Conservation (phyloP, 2,113 vertebrate species). For the Aegithalos caudatus region DNA sequence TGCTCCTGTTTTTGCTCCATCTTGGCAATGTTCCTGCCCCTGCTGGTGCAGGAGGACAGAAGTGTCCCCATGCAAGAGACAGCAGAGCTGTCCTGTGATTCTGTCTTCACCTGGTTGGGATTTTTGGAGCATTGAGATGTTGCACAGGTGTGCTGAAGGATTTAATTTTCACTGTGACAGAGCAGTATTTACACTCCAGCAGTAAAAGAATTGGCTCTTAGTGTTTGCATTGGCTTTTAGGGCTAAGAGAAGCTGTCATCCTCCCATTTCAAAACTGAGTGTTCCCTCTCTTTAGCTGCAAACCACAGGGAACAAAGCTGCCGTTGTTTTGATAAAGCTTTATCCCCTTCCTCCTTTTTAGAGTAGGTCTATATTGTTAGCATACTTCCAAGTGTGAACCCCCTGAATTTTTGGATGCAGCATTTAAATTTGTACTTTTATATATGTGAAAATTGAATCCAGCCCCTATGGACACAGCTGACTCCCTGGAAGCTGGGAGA, state of each 20-base stretch:
- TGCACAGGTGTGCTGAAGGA: not conserved
- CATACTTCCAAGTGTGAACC: too few relatives aligned
- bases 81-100: not conserved
- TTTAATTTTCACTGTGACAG: not conserved
- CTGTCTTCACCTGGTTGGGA: not conserved
- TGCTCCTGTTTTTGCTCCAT: not conserved
- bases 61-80: not conserved
- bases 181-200: not conserved
- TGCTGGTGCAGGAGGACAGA: not conserved
- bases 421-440: not conserved
- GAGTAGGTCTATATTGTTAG: not conserved
- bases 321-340: not conserved
- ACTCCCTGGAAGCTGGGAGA: not conserved
- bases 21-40: not conserved
- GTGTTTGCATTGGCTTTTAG: not conserved
- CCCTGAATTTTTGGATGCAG: not conserved
- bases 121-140: not conserved
- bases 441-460: too few relatives aligned
- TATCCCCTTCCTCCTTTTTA: not conserved
- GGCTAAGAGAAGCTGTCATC: not conserved
- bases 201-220: not conserved
- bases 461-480: not conserved
- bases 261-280: not conserved
- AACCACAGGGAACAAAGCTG: not conserved
- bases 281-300: not conserved